Base-by-base conservation (phyloP, 2,113 vertebrate genomes). In the Nanorana parkeri region DNA sequence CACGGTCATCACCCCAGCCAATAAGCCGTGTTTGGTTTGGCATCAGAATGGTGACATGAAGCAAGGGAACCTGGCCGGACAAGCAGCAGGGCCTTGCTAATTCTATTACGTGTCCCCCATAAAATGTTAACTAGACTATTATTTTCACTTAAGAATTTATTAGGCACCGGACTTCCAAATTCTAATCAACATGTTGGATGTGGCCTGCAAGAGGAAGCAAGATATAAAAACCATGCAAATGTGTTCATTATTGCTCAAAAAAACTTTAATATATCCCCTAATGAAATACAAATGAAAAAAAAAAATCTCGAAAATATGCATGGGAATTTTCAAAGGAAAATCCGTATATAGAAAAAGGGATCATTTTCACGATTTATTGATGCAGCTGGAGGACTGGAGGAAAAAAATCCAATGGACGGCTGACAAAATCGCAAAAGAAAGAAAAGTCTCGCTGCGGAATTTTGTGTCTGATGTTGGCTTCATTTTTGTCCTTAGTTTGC, bases 361-460 rank as follows among this genome's bases (percentile, higher is more conserved):
- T 77, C 56, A 77, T 77, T 77, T 51, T n/a, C 60, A 77, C 7
- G 28, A 77, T 64, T 77, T 77, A 64, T 77, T 77, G 60, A 26
- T 77, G 74, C 41, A 52, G 74, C 36, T 77, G 74, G 36, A 64
- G 74, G 21, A 52, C 19, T 51, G 36, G 8, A 75, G 72, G 17
- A n/a, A 73, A 73, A 47, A 2, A 58, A 60, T 65, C 60, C 60
- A 21, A 65, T 77, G 36, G 74, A 64, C 26, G 54, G 26, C 20
- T 64, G 74, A 64, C 71, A 74, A 28, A 20, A 74, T 60, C 71
- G 19, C 54, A 54, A 28, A 26, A 54, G 54, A 19, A n/a, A n/a
- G 13, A 17, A 11, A 51, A 54, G 54, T 54, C 17, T 26, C 28
- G 26, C 47, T 20, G 47, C 2, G 13, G 41, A 47, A 47, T 47